phyloP scores from a whole-genome alignment of 2,888 invertebrate genomes.

The Loripinus fragilis region DNA sequence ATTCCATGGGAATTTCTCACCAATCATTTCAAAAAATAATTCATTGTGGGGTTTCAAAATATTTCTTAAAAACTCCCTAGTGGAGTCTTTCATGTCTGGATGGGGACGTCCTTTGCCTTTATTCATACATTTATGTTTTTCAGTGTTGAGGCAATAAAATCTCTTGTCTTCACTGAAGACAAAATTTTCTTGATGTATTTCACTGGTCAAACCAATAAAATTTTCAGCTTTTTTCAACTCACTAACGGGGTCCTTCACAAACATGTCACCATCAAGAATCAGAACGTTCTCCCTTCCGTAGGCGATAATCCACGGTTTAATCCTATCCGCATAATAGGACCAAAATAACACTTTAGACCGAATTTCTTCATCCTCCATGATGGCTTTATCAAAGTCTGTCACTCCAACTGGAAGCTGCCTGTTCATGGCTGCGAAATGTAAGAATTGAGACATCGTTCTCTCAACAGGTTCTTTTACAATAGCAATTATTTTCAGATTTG shows the following conservation, averaged over 20 bases:
- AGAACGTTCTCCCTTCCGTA: neutral
- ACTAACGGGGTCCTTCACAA: neutral
- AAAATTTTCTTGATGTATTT: neutral
- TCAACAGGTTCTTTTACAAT: too few relatives aligned
- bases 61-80: neutral
- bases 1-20: neutral
- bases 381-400: too few relatives aligned
- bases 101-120: neutral
- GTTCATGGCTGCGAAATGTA: too few relatives aligned
- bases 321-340: neutral
- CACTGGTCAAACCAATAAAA: neutral
- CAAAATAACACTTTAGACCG: too few relatives aligned
- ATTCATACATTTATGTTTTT: neutral
- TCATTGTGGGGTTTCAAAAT: neutral
- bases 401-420: too few relatives aligned
- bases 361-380: too few relatives aligned
- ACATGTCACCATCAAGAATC: neutral
- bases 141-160: neutral
- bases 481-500: too few relatives aligned
- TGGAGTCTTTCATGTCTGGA: neutral
- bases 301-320: neutral
- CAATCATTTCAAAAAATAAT: neutral
- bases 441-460: too few relatives aligned
- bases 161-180: too few relatives aligned
- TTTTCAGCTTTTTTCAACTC: too few relatives aligned